Conservation (phyloP, 2,888 invertebrate species). For the Hermaeophaga mercurialis region DNA sequence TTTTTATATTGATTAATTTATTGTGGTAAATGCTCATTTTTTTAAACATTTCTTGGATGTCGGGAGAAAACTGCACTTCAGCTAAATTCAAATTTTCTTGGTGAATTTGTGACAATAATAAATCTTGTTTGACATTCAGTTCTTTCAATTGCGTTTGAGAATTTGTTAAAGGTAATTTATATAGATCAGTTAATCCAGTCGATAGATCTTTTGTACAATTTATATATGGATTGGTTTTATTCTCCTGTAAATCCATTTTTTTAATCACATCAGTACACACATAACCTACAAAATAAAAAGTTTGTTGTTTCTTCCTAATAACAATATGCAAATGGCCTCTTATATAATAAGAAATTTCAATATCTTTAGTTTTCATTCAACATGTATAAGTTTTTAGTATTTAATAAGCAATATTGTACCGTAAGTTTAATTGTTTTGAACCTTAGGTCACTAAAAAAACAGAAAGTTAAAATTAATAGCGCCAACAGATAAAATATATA, state of each 20-base stretch:
- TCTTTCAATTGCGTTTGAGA: constrained; percentile 36
- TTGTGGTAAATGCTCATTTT: constrained; percentile 39
- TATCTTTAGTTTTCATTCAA: no score
- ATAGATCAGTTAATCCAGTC: constrained; percentile 31
- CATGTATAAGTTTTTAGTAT: no score
- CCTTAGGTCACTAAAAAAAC: no score
- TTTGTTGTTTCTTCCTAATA: no score
- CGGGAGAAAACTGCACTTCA: constrained; percentile 37
- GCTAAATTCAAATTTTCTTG: constrained; percentile 39
- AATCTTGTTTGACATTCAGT: constrained; percentile 36
- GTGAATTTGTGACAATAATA: constrained; percentile 35
- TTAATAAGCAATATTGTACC: no score
- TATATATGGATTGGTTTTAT: constrained; percentile 26
- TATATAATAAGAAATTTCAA: no score
- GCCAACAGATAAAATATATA: no score
- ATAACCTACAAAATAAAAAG: no score
- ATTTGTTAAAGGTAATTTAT: constrained; percentile 33
- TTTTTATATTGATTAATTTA: constrained; percentile 39
- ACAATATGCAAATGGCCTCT: no score
- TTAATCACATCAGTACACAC: neutral
- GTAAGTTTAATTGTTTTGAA: no score
- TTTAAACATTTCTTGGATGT: constrained; percentile 38
- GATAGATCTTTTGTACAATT: constrained; percentile 27
- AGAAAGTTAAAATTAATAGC: no score
- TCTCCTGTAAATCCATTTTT: neutral